Evolutionary conservation across 2,888 invertebrate genomes (phyloP), one percentile per base, ranked within the genome.

Genomic region (Rhagium mordax): DNA sequence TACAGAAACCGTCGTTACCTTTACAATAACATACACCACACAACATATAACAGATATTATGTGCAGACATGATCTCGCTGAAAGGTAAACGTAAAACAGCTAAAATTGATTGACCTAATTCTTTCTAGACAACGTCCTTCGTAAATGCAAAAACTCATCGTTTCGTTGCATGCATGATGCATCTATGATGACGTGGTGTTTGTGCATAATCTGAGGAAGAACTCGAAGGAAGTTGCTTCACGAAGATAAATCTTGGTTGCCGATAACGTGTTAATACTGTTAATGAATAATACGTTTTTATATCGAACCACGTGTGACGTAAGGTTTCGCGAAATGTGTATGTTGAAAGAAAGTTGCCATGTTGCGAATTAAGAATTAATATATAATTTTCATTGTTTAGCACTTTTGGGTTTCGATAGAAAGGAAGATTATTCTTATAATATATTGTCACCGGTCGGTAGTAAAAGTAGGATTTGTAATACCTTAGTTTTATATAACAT

Each of bases 31-130:
- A 57, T 18, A 51, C 65, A 27, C 27, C 15, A 2, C 8, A 24
- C 24, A 51, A 29, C 10, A 10, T 8, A 33, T 29, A 33, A 41
- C 13, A 18, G 60, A 57, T 18, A 10, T 61, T 61, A 47, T 61
- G 47, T 61, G 71, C 57, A 61, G 57, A 61, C 68, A 70, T 64
- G 74, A 71, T 74, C 71, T 71, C 59, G 67, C 57, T 67, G 70
- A 68, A 70, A 74, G 71, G 71, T 70, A 74, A 73, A 74, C 67
- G 71, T 18, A 8, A 64, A 61, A 64, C 27, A 10, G 64, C 51
- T 13, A 24, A 48, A 48, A 65, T 65, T 53, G 65, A 65, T 65
- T 65, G 65, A 65, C 65, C 65, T 53, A 20, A 33, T 33, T 65
- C 65, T 21, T 61, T 53, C 20, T 16, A 29, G 53, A 65, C 65